Evolutionary conservation across 2,113 vertebrate genomes (phyloP), one percentile per base, ranked within the genome.

Genomic region (Cephalopterus ornatus): DNA sequence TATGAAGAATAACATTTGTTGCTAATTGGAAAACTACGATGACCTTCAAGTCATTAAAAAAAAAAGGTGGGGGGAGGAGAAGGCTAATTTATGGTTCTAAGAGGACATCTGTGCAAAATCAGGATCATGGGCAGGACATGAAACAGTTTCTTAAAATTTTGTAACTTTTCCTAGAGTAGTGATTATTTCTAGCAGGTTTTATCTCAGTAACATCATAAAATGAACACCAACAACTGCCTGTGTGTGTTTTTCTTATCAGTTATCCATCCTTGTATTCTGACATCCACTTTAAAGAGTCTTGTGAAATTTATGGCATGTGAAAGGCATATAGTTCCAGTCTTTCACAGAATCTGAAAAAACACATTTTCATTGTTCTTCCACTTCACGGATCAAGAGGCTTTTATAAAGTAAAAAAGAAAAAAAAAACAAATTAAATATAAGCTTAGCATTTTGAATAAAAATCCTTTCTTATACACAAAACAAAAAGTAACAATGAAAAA

Each of bases 371-470:
- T 98, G 97, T 98, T 97, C 90, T 96, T 97, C 94, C 85, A 93
- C 93, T 98, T 98, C 97, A 98, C 39, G 95, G 98, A 97, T 98
- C 98, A 98, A 93, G 88, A 97, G 95, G 82, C 96, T 92, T 92
- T 98, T 95, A 98, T 95, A 98, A 98, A 97, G 92, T 85, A 56
- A 90, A 98, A 86, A 63, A 67, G 14, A 33, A 42, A 77, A 76
- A 90, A 86, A 41, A 41, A 41, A 41, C 39, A 93, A 95, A 97
- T 97, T 98, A 95, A 90, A 96, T 97, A 96, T 93, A 96, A 94
- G 93, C 97, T 96, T 95, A 97, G 95, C 97, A 96, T 98, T 98
- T 98, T 98, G 95, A 97, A 97, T 98, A 75, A 89, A 97, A 95
- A 90, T 90, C 92, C 94, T 97, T 98, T 97, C 94, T 98, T 97